A percentile compares a stretch with the other conserved stretches of the same genome.
phyloP scores from a whole-genome alignment of 2,888 invertebrate genomes.

The Drosophila cracens region DNA sequence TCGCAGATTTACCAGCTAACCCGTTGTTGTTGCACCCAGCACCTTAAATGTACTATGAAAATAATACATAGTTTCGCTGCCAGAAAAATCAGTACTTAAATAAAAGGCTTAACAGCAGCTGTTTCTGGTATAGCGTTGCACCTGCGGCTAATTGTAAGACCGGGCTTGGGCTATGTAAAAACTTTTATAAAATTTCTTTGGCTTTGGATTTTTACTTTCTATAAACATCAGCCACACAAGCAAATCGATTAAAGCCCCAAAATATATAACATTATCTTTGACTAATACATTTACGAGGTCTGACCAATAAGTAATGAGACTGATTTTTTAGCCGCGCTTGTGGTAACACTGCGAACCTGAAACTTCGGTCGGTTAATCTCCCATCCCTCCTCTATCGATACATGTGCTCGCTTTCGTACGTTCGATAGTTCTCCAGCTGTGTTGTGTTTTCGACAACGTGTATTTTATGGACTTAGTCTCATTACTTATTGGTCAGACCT shows the following conservation, averaged over 20 bases:
- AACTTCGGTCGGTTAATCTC: too few relatives aligned
- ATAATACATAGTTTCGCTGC: not conserved
- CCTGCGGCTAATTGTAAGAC: not conserved
- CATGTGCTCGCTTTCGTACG: too few relatives aligned
- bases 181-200: not conserved
- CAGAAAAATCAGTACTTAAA: not conserved
- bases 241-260: too few relatives aligned
- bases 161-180: too few relatives aligned
- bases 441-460: too few relatives aligned
- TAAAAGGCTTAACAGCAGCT: not conserved
- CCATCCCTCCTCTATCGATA: too few relatives aligned
- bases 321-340: too few relatives aligned
- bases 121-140: not conserved
- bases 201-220: not conserved
- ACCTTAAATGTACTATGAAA: not conserved
- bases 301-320: too few relatives aligned
- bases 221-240: not conserved
- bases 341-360: too few relatives aligned
- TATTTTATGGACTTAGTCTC: too few relatives aligned
- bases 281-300: not conserved
- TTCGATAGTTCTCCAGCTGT: too few relatives aligned
- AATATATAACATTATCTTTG: not conserved
- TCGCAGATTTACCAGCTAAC: slow-evolving; percentile 26
- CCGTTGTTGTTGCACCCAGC: slow-evolving; percentile 24
- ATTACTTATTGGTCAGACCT: too few relatives aligned